A percentile compares a stretch with the other conserved stretches of the same genome.
Evolutionary conservation across 2,797 vertebrate genomes (phyloP).

Genomic region (Liparis tanakae): DNA sequence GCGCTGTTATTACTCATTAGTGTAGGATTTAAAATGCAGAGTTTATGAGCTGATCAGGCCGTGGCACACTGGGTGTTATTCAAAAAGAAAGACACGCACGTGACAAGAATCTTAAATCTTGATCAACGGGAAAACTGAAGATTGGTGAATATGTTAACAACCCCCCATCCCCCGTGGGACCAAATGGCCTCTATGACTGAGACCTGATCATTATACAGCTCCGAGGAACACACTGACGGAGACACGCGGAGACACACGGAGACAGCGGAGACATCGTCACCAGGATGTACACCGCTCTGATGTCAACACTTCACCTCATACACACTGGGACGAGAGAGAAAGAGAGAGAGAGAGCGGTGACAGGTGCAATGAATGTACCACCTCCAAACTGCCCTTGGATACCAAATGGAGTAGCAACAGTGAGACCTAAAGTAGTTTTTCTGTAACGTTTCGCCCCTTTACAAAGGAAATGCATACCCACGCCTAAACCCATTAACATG

Average conservation of each 20-base stretch:
- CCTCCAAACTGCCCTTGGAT: not conserved
- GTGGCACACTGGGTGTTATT: not conserved
- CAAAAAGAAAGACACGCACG: conserved; percentile 1
- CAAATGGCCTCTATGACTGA: not conserved
- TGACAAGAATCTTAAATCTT: conserved; percentile 24
- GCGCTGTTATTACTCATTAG: conserved; percentile 1
- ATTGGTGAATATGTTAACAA: conserved; percentile 31
- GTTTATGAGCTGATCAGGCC: not conserved
- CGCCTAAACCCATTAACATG: conserved; percentile 12
- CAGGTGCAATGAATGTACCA: not conserved
- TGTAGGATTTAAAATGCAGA: not conserved
- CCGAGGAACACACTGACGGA: conserved; percentile 12
- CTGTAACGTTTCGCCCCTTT: not conserved
- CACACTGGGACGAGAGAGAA: not conserved
- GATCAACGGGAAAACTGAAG: not conserved
- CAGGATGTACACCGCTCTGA: conserved; percentile 28
- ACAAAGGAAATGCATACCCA: conserved; percentile 13
- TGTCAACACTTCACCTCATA: conserved; percentile 16
- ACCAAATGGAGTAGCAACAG: not conserved
- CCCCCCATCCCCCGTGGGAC: not conserved
- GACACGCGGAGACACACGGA: conserved; percentile 21
- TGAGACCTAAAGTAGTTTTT: not conserved
- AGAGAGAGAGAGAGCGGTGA: not conserved
- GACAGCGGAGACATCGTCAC: conserved; percentile 43
- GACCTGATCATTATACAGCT: conserved; percentile 26